Evolutionary conservation across 2,113 vertebrate genomes (phyloP).

Genomic region (Parotia lawesii): DNA sequence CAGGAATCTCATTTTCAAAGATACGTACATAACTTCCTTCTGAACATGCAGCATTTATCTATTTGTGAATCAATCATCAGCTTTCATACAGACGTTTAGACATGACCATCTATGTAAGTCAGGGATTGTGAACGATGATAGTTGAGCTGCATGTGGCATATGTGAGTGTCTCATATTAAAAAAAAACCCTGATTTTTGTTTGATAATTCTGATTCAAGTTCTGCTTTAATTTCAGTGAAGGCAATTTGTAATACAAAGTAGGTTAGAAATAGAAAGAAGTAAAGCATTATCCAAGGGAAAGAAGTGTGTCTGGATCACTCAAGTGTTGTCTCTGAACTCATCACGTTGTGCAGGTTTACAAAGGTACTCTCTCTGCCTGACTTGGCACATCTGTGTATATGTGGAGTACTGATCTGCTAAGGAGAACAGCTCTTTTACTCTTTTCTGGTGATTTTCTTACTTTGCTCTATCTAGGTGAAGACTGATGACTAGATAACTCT

Average conservation of each 20-base stretch:
- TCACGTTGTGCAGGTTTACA: not conserved
- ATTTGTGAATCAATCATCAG: not conserved
- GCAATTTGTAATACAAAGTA: not conserved
- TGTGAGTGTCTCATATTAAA: not conserved
- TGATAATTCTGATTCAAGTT: not conserved
- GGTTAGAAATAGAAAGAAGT: not conserved
- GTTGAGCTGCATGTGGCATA: not conserved
- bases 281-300: not conserved
- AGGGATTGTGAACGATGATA: not conserved
- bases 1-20: not conserved
- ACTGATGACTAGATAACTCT: not conserved
- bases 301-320: not conserved
- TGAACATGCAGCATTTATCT: not conserved
- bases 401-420: not conserved
- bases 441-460: not conserved
- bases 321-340: not conserved
- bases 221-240: not conserved
- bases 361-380: not conserved
- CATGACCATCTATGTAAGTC: not conserved
- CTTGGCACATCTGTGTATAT: rapidly evolving
- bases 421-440: not conserved
- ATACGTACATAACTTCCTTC: not conserved
- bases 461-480: not conserved
- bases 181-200: not conserved
- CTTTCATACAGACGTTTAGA: not conserved